These are phyloP conservation scores for Lonchura striata DNA, from an alignment of 2,113 vertebrate genomes.

Conservation along the genomic window DNA sequence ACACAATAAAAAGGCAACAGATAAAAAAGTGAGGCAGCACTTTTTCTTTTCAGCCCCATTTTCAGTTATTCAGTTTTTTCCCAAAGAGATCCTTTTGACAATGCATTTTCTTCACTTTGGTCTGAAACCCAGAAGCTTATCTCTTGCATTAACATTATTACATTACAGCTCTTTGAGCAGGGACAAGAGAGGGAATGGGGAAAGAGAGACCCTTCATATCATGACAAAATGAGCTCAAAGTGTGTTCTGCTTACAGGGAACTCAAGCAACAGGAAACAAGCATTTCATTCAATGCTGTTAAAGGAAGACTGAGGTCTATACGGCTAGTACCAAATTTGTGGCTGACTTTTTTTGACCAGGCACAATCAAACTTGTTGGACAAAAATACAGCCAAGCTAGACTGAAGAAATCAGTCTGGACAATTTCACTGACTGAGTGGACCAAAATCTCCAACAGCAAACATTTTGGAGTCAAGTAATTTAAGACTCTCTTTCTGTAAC, in stretches of 20 bases:
- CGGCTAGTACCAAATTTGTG: neutral
- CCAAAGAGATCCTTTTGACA: neutral
- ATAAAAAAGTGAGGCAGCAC: neutral
- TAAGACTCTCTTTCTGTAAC: neutral
- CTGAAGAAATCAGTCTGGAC: neutral
- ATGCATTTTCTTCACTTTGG: neutral
- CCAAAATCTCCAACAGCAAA: neutral
- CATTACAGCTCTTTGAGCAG: neutral
- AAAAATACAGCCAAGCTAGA: neutral
- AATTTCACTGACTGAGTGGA: neutral
- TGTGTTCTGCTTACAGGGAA: neutral
- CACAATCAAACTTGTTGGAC: neutral
- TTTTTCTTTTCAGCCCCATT: neutral
- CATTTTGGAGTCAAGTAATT: neutral
- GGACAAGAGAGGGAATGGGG: neutral
- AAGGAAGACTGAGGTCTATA: neutral
- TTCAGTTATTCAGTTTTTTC: neutral
- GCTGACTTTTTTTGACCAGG: neutral
- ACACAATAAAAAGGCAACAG: neutral
- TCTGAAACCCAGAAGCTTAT: neutral
- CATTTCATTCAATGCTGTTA: neutral
- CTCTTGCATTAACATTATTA: neutral
- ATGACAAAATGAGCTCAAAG: neutral
- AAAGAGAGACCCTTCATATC: neutral
- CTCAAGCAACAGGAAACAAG: neutral